Evolutionary conservation across 2,113 vertebrate genomes (phyloP).

Genomic region (Rostratula benghalensis): DNA sequence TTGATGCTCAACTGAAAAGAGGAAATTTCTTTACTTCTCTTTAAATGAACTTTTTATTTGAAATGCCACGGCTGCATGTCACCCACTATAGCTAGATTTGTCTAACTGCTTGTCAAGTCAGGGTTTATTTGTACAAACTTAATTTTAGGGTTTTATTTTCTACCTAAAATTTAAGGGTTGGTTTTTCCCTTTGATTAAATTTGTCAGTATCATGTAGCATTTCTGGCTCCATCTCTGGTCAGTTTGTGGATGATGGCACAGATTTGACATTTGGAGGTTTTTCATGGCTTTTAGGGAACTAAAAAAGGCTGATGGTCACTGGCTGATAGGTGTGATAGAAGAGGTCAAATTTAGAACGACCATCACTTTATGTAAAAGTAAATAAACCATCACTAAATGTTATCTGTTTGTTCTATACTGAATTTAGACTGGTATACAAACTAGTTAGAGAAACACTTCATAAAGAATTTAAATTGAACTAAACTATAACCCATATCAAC

Average conservation of each 20-base stretch:
- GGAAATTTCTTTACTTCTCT: neutral
- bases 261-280: neutral
- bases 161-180: neutral
- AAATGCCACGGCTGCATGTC: neutral
- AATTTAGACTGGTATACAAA: neutral
- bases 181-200: conserved; percentile 5
- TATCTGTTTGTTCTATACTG: neutral
- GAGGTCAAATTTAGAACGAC: neutral
- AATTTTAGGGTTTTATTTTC: conserved; percentile 12
- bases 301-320: neutral
- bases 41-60: neutral
- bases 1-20: neutral
- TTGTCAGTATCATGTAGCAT: conserved; percentile 15
- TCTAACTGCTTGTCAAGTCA: conserved; percentile 24
- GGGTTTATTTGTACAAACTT: conserved; percentile 13
- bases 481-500: neutral
- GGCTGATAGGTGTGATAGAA: neutral
- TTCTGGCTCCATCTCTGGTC: neutral
- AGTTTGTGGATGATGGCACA: neutral
- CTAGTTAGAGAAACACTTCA: neutral
- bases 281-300: neutral
- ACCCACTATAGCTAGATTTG: neutral
- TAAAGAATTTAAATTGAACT: neutral
- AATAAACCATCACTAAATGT: neutral
- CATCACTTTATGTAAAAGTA: conserved; percentile 7